These are phyloP conservation scores for Macroramphosus scolopax DNA, from an alignment of 2,797 vertebrate genomes.

Conservation along the genomic window DNA sequence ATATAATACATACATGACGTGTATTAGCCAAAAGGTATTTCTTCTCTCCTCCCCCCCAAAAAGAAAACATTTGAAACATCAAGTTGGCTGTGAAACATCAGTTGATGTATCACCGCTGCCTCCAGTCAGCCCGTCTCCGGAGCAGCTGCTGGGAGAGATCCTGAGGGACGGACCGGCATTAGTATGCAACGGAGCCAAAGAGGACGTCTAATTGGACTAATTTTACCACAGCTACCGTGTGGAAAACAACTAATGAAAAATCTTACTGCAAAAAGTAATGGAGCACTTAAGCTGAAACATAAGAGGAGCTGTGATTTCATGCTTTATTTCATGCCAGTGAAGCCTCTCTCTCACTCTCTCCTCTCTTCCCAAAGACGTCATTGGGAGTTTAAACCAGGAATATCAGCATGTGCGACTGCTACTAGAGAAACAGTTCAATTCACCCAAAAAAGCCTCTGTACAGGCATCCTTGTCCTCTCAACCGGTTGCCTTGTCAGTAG, in stretches of 20 bases:
- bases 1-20: too few species aligned
- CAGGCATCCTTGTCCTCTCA: slow-evolving; percentile 5
- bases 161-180: slow-evolving; percentile 53
- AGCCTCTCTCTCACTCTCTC: too few species aligned
- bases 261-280: slow-evolving; percentile 44
- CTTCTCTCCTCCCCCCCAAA: slow-evolving; percentile 22
- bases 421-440: background rate
- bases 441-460: slow-evolving; percentile 4
- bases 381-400: too few species aligned
- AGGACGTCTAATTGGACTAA: slow-evolving; percentile 65
- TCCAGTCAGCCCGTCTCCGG: slow-evolving; percentile 55
- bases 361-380: too few species aligned
- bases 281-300: slow-evolving; percentile 24
- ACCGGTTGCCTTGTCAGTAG: background rate
- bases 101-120: slow-evolving; percentile 40
- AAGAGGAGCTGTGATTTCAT: slow-evolving; percentile 14
- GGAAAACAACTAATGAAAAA: slow-evolving; percentile 56
- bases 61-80: too few species aligned
- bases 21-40: background rate
- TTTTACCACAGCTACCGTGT: slow-evolving; percentile 58
- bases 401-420: too few species aligned
- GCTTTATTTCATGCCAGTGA: background rate
- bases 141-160: slow-evolving; percentile 49
- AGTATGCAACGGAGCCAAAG: slow-evolving; percentile 60
- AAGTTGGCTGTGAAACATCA: slow-evolving; percentile 40